phyloP scores from a whole-genome alignment of 2,797 vertebrate genomes.

The Sphenodon punctatus region DNA sequence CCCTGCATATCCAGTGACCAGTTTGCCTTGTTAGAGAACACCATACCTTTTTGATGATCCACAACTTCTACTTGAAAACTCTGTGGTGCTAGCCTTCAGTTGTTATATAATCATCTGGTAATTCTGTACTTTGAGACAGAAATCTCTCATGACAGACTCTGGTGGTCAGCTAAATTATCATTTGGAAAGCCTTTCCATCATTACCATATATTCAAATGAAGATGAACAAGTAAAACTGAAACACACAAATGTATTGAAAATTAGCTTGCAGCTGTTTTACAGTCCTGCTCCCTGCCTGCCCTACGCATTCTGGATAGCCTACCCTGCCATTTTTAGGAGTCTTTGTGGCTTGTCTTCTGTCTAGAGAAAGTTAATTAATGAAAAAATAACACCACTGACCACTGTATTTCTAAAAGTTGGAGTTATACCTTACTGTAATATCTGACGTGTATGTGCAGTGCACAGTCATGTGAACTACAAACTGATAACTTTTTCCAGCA shows the following conservation, averaged over 20 bases:
- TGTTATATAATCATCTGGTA: neutral
- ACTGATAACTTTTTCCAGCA: neutral
- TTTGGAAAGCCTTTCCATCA: too few species aligned
- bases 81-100: neutral
- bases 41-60: neutral
- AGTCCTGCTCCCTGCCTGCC: too few species aligned
- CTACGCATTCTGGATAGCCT: neutral
- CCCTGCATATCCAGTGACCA: too few species aligned
- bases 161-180: neutral
- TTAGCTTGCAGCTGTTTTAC: neutral
- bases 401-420: neutral
- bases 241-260: too few species aligned
- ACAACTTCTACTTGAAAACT: neutral
- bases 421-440: neutral
- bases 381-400: too few species aligned
- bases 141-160: neutral
- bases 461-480: neutral
- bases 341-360: neutral
- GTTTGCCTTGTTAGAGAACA: too few species aligned
- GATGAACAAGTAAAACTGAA: too few species aligned
- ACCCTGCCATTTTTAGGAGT: neutral
- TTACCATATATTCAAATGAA: too few species aligned
- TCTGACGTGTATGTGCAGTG: neutral
- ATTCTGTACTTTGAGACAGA: neutral
- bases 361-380: neutral